A percentile compares a stretch with the other conserved stretches of the same genome.
Conservation (phyloP, 2,113 vertebrate species). For the Promerops cafer region DNA sequence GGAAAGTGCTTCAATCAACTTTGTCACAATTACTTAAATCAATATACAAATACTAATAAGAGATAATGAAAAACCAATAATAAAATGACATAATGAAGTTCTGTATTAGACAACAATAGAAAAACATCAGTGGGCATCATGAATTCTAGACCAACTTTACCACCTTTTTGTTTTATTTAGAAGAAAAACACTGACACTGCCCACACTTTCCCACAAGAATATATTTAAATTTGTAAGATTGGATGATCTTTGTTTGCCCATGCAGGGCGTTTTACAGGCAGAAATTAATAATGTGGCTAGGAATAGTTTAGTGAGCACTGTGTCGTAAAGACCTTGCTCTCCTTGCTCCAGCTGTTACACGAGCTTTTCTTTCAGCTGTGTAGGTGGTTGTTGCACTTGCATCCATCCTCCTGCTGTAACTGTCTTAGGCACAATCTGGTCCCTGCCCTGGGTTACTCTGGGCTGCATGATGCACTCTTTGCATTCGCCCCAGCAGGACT, state of each 20-base stretch:
- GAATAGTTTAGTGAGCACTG: background rate
- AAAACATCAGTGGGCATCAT: background rate
- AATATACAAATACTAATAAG: background rate
- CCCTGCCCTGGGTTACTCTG: fast-evolving
- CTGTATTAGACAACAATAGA: background rate
- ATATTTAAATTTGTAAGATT: background rate
- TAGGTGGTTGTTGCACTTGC: background rate
- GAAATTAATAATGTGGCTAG: background rate
- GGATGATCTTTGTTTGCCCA: background rate
- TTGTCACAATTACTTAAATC: background rate
- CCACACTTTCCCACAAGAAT: background rate
- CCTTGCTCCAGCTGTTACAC: background rate
- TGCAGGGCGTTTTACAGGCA: background rate
- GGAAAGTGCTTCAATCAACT: background rate
- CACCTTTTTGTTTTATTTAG: background rate
- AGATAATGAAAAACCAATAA: background rate
- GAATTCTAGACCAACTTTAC: background rate
- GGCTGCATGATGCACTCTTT: fast-evolving
- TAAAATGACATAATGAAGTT: background rate
- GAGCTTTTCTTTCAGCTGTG: background rate
- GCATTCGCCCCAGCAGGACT: fast-evolving
- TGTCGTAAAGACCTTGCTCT: background rate
- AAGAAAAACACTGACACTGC: background rate
- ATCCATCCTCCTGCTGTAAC: background rate
- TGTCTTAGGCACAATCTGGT: fast-evolving